phyloP scores from a whole-genome alignment of 2,797 vertebrate species.

The Pipistrellus pipistrellus region DNA sequence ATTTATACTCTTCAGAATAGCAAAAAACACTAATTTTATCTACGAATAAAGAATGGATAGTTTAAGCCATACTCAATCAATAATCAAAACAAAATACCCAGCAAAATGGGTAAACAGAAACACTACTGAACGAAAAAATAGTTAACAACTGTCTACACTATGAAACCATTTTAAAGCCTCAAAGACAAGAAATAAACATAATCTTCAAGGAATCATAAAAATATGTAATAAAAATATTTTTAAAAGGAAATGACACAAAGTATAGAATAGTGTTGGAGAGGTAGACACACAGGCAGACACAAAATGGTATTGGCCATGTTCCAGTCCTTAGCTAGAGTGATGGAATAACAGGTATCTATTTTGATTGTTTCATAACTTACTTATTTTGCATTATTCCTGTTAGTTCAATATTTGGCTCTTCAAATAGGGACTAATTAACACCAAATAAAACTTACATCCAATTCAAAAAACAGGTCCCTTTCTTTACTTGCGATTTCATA shows the following conservation, averaged over 20 bases:
- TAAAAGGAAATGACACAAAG: neutral
- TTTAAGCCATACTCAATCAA: neutral
- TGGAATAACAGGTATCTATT: neutral
- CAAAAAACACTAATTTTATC: neutral
- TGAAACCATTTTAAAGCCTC: neutral
- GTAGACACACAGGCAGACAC: neutral
- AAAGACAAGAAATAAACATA: neutral
- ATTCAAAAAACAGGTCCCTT: slow-evolving; percentile 97
- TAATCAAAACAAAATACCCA: neutral
- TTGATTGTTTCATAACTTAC: slow-evolving; percentile 1
- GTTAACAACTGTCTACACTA: neutral
- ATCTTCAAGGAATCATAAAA: slow-evolving; percentile 28
- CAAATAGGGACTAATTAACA: neutral
- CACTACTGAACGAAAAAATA: neutral
- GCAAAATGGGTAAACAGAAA: neutral
- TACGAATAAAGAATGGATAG: neutral
- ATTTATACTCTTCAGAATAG: neutral
- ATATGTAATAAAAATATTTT: neutral
- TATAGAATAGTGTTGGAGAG: neutral
- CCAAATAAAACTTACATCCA: slow-evolving; percentile 94
- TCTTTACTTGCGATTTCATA: slow-evolving; percentile 99
- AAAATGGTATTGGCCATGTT: neutral
- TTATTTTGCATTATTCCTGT: neutral
- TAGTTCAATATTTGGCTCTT: slow-evolving; percentile 51
- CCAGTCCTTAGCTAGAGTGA: neutral